Evolutionary conservation across 2,113 vertebrate species (phyloP), one percentile per base, ranked within the genome.

Genomic region (Pseudonaja textilis): DNA sequence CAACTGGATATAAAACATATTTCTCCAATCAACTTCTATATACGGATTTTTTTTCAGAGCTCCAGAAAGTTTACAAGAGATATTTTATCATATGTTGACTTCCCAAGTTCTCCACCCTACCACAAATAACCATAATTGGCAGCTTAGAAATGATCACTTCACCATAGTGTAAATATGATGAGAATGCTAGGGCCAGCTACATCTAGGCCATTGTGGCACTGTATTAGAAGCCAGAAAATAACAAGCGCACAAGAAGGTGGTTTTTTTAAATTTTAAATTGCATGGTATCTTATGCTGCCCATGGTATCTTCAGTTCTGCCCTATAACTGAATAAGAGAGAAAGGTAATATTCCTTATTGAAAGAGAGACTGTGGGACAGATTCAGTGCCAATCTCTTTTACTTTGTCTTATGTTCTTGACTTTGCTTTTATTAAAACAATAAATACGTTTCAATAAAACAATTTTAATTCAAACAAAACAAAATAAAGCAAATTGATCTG

Each of bases 91-190:
- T 39, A 42, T 29, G 5, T 18, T 54, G 56, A 50, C 23, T 93
- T 81, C 87, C 25, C 18, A 91, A 45, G 55, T 89, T 92, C 92
- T 91, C 90, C 6, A n/a, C 14, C 87, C 86, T 89, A 34, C 90
- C 88, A 90, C 20, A 93, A 93, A 86, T 11, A 87, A 89, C 90
- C 95, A 57, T 69, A 64, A 69, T 85, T 88, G 25, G 54, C 55
- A 18, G 64, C 52, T 0, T 0, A 88, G 85, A 93, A 22, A 18
- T 90, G 47, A 85, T 69, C 87, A 54, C 22, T 56, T 89, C n/a
- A 89, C 12, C 74, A 16, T 45, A 39, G 45, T 29, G 50, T 39
- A 89, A 90, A 26, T 54, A 64, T 5, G 47, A 74, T 29, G 22
- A 9, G 25, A 23, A 2, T 29, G 18, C 59, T 26, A 54, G 9